Base-by-base conservation (phyloP, 2,888 invertebrate genomes). In the Dinocampus coccinellae region DNA sequence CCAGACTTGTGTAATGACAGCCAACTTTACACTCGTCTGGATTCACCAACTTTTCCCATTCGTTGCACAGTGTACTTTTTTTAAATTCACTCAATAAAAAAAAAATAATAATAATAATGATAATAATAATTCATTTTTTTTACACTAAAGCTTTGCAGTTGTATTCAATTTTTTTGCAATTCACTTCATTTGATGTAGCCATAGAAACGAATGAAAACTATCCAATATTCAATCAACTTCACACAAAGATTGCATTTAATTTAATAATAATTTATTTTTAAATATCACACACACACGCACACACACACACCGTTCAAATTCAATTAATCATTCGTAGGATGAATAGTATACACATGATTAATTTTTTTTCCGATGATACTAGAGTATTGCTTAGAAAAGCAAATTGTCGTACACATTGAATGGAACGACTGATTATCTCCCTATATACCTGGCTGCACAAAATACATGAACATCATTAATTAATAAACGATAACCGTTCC, bases 151-250 rank as follows among this genome's bases (percentile, higher is more conserved):
- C 73, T 60, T 72, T 69, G 67, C 66, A 58, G 76, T 77, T 77
- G 75, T 77, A 77, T 74, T 77, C 66, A 72, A 68, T 75, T 62
- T 69, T 16, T 58, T 29, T 4, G 13, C 22, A n/a, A 33, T 26
- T 61, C 13, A 16, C 53, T 69, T 24, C 61, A 61, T 70, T 60
- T 36, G 69, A 22, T 62, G 66, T 42, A 63, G 63, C 69, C 68
- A 52, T 72, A 65, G 26, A 68, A 70, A 64, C 68, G 42, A 63
- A 58, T 61, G 55, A 70, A 26, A 60, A 62, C 69, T 66, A 24
- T 47, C 26, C 55, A 47, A 34, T 63, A 33, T 26, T 29, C 10
- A 60, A 53, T 62, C 33, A n/a, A 63, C 33, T 65, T 55, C 26
- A 55, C 55, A 24, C 34, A 16, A 67, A 42, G 42, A 42, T 58